Evolutionary conservation across 2,113 vertebrate genomes (phyloP), one percentile per base, ranked within the genome.

Genomic region (Upupa epops): DNA sequence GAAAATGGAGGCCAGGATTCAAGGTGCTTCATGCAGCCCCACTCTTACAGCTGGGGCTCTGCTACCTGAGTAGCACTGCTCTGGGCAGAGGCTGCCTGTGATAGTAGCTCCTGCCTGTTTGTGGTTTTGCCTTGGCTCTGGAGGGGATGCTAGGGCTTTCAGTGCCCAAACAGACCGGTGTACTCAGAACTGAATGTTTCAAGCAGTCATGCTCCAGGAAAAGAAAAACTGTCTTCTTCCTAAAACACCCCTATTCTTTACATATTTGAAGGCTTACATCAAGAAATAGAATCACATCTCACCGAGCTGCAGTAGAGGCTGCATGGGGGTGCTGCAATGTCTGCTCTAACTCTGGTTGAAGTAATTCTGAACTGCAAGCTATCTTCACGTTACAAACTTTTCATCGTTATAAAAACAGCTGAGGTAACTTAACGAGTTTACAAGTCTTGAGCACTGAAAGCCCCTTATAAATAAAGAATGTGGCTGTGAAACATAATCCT

Each of bases 391-490:
- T 94, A 76, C 85, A 93, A 84, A 94, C 25, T 65, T 88, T 92
- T 90, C 69, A 59, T 88, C 51, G 69, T 94, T 91, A 63, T 59
- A 70, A 92, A 94, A 72, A 26, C 26, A 72, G 21, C 26, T 13
- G 31, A 34, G 8, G 8, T 92, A 61, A 82, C 88, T 95, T 74
- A 1, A n/a, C n/a, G n/a, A n/a, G n/a, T n/a, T 68, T 83, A 92
- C 84, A 93, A 71, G 15, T 88, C 66, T 65, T n/a, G 42, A 94
- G 45, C 61, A 87, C 58, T 86, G 63, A 82, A 96, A 69, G 5
- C 22, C 29, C 19, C 52, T 95, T 89, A 54, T 92, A 94, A 96
- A 96, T 90, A 85, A 95, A 73, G 83, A 94, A 91, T 92, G 77
- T 91, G 87, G 8, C 76, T 87, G 55, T 93, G 92, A 96, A 96